Percentiles rank a stretch among this genome's conserved stretches.
These are phyloP conservation scores for Hypomesus transpacificus DNA, from an alignment of 2,113 vertebrate species.

Conservation along the genomic window DNA sequence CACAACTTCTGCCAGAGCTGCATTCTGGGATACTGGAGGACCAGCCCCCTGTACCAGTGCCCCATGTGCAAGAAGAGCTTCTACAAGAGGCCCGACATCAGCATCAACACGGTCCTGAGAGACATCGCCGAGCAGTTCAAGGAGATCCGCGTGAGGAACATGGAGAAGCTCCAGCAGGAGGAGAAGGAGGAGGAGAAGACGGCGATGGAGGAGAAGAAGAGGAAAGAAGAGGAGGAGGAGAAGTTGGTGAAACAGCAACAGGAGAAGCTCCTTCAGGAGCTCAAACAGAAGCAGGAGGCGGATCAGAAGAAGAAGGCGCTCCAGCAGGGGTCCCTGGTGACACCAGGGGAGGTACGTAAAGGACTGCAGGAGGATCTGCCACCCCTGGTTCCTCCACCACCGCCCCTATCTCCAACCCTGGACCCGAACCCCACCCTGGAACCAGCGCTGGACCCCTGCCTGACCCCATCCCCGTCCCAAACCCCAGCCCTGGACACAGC, in stretches of 20 bases:
- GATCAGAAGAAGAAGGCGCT: conserved; percentile 11
- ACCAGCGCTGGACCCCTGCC: neutral
- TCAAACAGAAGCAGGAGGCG: conserved; percentile 37
- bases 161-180: conserved; percentile 4
- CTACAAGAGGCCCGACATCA: conserved; percentile 69
- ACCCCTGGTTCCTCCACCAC: conserved; percentile 16
- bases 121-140: conserved; percentile 77
- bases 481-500: conserved; percentile 14
- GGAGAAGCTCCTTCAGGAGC: conserved; percentile 46
- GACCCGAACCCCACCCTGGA: neutral
- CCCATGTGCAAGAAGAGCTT: conserved; percentile 79
- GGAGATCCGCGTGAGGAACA: conserved; percentile 54
- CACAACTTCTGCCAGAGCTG: conserved; percentile 78
- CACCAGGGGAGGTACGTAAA: neutral
- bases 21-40: conserved; percentile 75
- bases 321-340: conserved; percentile 8
- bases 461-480: neutral
- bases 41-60: conserved; percentile 67
- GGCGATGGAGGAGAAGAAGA: neutral
- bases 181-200: neutral
- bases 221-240: conserved; percentile 52
- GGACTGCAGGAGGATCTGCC: conserved; percentile 30
- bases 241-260: conserved; percentile 49
- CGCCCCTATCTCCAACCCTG: neutral
- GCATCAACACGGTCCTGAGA: conserved; percentile 72